Evolutionary conservation across 2,888 invertebrate species (phyloP).

Genomic region (Chironomus tentans): DNA sequence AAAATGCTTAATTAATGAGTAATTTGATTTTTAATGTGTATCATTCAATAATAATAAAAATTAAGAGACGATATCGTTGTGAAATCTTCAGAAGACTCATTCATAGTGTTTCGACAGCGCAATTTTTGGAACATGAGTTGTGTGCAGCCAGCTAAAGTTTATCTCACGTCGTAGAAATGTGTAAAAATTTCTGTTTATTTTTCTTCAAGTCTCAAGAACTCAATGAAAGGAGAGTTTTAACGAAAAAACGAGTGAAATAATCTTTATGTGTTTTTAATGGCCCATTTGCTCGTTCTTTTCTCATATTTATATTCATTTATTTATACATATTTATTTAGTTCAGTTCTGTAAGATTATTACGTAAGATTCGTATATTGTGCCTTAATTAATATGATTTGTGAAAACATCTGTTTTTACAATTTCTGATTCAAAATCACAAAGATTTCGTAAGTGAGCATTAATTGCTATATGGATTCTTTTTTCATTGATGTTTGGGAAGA

Average conservation of each 20-base stretch:
- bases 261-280: constrained; percentile 23
- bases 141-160: neutral
- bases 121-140: neutral
- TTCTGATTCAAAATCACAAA: neutral
- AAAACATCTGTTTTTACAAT: constrained; percentile 17
- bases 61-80: no score
- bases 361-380: neutral
- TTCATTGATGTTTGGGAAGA: neutral
- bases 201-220: neutral
- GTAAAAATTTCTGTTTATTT: neutral
- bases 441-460: neutral
- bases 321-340: no score
- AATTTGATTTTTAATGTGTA: no score
- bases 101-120: no score
- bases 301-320: neutral
- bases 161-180: neutral
- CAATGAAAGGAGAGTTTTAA: neutral
- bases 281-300: neutral
- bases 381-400: constrained; percentile 20
- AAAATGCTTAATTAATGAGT: no score
- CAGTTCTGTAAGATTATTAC: neutral
- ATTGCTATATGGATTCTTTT: neutral
- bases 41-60: no score
- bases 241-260: neutral
- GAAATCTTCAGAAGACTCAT: no score